These are phyloP conservation scores for Yoshiicerus persimilis DNA, from an alignment of 1,140 invertebrate genomes.

Conservation along the genomic window DNA sequence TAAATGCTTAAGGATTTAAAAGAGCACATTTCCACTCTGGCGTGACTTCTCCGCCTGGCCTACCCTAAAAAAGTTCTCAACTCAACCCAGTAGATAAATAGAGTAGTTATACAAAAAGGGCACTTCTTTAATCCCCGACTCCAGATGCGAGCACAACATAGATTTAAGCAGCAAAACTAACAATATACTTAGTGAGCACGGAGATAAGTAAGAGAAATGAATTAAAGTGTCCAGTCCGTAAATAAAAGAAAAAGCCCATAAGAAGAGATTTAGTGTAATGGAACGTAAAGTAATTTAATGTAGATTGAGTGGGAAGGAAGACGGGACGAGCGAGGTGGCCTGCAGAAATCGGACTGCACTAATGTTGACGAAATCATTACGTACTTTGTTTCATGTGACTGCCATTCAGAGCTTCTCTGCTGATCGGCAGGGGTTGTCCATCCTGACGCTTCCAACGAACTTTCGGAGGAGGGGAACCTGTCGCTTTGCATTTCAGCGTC, in stretches of 20 bases:
- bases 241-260: not conserved
- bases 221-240: not conserved
- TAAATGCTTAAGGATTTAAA: not conserved
- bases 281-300: slow-evolving; percentile 18
- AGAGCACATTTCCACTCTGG: not conserved
- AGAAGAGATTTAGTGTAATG: slow-evolving; percentile 10
- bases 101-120: not conserved
- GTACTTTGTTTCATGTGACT: slow-evolving; percentile 40
- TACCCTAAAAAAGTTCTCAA: not conserved
- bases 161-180: not conserved
- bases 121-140: not conserved
- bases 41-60: not conserved
- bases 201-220: slow-evolving; percentile 12
- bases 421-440: slow-evolving; percentile 69
- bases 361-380: slow-evolving; percentile 9
- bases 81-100: not conserved
- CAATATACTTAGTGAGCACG: not conserved
- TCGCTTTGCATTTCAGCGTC: slow-evolving; percentile 73
- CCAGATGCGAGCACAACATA: not conserved
- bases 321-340: not conserved
- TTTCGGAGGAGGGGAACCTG: slow-evolving; percentile 74
- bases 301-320: not conserved
- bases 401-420: slow-evolving; percentile 60
- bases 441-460: slow-evolving; percentile 74
- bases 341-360: not conserved